phyloP scores from a whole-genome alignment of 1,140 invertebrate genomes.

The Trinorchestia longiramus region DNA sequence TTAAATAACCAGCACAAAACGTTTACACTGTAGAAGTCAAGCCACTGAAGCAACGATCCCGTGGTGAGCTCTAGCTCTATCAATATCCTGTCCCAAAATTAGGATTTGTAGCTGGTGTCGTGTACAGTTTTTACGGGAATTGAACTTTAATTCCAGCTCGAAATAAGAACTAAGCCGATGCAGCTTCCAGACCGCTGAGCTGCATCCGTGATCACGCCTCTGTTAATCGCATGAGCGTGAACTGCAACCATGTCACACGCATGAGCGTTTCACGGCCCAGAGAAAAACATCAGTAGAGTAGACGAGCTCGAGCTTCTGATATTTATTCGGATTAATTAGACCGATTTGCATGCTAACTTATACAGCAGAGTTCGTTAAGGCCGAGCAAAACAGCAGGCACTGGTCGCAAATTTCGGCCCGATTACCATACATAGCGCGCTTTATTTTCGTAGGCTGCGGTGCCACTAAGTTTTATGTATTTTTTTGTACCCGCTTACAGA shows the following conservation, averaged over 20 bases:
- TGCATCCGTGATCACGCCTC: not conserved
- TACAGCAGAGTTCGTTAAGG: conserved; percentile 44
- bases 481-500: not conserved
- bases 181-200: not conserved
- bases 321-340: conserved; percentile 47
- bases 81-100: not conserved
- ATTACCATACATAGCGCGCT: conserved; percentile 31
- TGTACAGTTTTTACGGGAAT: not conserved
- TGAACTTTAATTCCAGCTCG: not conserved
- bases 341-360: conserved; percentile 45
- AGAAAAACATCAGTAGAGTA: not conserved
- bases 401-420: conserved; percentile 4
- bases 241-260: not conserved
- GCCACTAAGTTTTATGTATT: not conserved
- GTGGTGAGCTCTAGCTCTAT: not conserved
- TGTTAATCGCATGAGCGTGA: not conserved
- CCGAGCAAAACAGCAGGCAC: conserved; percentile 24
- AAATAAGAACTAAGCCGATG: not conserved
- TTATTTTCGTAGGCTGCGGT: conserved; percentile 11
- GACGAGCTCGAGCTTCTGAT: not conserved
- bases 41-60: not conserved
- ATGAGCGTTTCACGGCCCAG: not conserved
- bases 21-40: too few relatives aligned
- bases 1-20: too few relatives aligned
- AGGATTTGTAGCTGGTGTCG: not conserved